These are phyloP conservation scores for Pseudococcus viburni DNA, from an alignment of 2,888 invertebrate species.

Conservation along the genomic window DNA sequence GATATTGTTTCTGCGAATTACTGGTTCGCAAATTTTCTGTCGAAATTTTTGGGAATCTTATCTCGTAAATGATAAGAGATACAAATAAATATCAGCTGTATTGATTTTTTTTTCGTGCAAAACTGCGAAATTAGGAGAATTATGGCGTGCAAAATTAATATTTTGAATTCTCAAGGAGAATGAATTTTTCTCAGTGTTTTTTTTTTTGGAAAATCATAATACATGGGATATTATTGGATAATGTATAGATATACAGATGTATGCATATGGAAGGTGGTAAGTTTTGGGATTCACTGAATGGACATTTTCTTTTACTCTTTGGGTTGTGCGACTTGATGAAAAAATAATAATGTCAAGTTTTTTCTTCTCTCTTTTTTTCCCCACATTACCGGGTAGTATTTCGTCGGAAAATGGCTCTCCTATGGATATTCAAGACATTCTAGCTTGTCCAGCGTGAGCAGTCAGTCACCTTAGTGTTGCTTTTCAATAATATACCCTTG, in stretches of 20 bases:
- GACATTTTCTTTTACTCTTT: slow-evolving; percentile 49
- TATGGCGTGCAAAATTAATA: too few relatives aligned
- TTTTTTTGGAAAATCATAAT: too few relatives aligned
- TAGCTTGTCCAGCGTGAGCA: slow-evolving; percentile 57
- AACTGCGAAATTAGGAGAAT: too few relatives aligned
- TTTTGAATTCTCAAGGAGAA: too few relatives aligned
- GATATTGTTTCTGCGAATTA: too few relatives aligned
- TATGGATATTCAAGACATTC: slow-evolving; percentile 67
- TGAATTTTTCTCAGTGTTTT: too few relatives aligned
- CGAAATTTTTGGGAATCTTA: too few relatives aligned
- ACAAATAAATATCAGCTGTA: too few relatives aligned
- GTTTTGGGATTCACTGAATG: slow-evolving; percentile 40
- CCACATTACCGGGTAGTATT: slow-evolving; percentile 30
- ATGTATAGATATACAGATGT: not conserved
- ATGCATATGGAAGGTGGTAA: not conserved
- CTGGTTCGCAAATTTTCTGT: too few relatives aligned
- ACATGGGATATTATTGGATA: too few relatives aligned
- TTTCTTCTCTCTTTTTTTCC: slow-evolving; percentile 51
- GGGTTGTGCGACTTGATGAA: slow-evolving; percentile 63
- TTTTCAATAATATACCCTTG: slow-evolving; percentile 64
- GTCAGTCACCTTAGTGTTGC: slow-evolving; percentile 63
- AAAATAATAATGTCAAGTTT: slow-evolving; percentile 67
- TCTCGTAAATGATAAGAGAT: too few relatives aligned
- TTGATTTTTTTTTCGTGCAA: too few relatives aligned
- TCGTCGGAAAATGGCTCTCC: slow-evolving; percentile 65